phyloP scores from a whole-genome alignment of 2,113 vertebrate species.

The Pycnonotus jocosus region DNA sequence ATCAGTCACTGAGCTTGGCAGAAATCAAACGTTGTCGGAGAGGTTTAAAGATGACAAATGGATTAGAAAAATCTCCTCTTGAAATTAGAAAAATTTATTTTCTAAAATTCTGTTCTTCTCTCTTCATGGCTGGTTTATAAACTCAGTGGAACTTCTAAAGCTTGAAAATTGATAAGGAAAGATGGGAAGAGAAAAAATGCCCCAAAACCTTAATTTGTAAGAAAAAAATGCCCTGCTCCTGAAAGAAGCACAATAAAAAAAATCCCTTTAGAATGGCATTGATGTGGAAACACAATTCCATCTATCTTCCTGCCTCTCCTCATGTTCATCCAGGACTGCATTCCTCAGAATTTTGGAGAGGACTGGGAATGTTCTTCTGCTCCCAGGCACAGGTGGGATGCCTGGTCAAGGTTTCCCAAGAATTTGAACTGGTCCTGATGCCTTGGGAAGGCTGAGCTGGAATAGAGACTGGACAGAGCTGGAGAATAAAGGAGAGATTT shows the following conservation, averaged over 20 bases:
- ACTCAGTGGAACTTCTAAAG: neutral
- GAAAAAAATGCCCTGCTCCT: neutral
- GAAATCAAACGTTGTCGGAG: accelerated
- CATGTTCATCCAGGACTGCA: neutral
- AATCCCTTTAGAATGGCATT: accelerated
- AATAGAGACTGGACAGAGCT: neutral
- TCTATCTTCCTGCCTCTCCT: neutral
- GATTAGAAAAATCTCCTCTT: neutral
- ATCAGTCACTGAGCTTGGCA: accelerated
- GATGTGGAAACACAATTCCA: neutral
- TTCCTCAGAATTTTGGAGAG: neutral
- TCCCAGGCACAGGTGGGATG: neutral
- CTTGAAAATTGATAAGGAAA: neutral
- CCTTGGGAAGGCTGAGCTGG: neutral
- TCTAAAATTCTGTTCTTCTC: neutral
- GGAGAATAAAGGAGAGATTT: too few species aligned
- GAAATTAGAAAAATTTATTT: neutral
- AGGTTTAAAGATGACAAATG: neutral
- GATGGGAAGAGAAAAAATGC: neutral
- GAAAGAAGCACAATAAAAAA: neutral
- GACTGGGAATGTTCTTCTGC: neutral
- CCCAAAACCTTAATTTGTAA: neutral
- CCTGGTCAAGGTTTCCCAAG: neutral
- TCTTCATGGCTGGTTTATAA: neutral
- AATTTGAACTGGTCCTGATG: neutral